These are phyloP conservation scores for Cossypha heuglini DNA, from an alignment of 2,797 vertebrate species.

Conservation along the genomic window DNA sequence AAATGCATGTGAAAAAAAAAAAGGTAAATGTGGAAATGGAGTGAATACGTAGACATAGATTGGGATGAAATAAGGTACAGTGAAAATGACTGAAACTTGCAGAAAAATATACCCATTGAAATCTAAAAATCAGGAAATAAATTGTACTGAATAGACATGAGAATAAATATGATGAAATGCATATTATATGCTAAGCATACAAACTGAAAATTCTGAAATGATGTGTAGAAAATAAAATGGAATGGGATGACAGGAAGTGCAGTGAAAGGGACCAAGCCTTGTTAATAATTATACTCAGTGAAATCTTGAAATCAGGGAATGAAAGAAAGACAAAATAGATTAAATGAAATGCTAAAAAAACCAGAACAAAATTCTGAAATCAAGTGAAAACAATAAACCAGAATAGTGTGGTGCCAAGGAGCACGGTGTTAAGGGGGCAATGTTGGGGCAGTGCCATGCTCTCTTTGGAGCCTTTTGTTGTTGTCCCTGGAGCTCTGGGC, in stretches of 20 bases:
- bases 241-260: background rate
- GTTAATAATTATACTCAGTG: background rate
- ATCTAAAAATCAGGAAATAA: background rate
- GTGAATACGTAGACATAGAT: background rate
- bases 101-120: background rate
- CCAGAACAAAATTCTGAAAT: background rate
- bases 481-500: too few relatives aligned
- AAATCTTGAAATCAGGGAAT: background rate
- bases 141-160: background rate
- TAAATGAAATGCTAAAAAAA: background rate
- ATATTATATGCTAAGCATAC: background rate
- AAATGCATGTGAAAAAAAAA: background rate
- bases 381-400: background rate
- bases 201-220: background rate
- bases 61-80: background rate
- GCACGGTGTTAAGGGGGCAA: too few relatives aligned
- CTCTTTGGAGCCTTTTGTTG: too few relatives aligned
- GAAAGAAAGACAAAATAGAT: background rate
- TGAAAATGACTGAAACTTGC: background rate
- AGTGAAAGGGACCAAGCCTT: background rate
- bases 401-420: background rate
- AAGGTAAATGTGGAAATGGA: background rate
- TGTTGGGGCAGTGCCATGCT: too few relatives aligned
- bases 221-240: background rate
- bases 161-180: background rate